Conservation (phyloP, 2,797 vertebrate genomes). For the Pterois miles region DNA sequence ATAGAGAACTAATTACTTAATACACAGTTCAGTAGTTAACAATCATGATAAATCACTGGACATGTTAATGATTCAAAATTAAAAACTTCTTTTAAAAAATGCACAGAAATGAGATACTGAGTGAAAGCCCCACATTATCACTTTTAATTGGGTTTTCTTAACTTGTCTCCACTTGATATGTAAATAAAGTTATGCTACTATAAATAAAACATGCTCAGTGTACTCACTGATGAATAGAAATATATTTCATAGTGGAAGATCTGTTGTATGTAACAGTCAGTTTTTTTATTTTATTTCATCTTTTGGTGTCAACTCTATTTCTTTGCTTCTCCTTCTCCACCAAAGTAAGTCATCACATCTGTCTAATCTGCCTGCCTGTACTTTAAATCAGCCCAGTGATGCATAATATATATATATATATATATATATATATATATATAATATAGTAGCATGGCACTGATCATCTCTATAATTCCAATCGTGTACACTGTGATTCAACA, state of each 20-base stretch:
- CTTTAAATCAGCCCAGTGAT: constrained; percentile 10
- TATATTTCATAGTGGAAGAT: neutral
- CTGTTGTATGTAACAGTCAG: neutral
- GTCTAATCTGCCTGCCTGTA: constrained; percentile 5
- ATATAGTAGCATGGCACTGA: neutral
- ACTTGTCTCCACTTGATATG: neutral
- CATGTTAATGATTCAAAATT: neutral
- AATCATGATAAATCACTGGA: neutral
- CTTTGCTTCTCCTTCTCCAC: neutral
- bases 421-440: no score
- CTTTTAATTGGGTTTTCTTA: neutral
- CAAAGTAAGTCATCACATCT: constrained; percentile 5
- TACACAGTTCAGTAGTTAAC: neutral
- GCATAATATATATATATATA: no score
- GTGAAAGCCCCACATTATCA: neutral
- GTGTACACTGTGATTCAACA: constrained; percentile 31
- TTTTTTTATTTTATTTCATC: neutral
- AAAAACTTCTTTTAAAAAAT: neutral
- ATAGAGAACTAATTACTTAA: neutral
- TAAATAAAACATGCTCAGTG: neutral
- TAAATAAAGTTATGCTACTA: neutral
- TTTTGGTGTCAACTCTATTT: neutral
- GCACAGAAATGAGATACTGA: neutral
- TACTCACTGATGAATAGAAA: neutral
- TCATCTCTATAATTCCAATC: constrained; percentile 21